Conservation (phyloP, 2,888 invertebrate species). For the Automeris io region DNA sequence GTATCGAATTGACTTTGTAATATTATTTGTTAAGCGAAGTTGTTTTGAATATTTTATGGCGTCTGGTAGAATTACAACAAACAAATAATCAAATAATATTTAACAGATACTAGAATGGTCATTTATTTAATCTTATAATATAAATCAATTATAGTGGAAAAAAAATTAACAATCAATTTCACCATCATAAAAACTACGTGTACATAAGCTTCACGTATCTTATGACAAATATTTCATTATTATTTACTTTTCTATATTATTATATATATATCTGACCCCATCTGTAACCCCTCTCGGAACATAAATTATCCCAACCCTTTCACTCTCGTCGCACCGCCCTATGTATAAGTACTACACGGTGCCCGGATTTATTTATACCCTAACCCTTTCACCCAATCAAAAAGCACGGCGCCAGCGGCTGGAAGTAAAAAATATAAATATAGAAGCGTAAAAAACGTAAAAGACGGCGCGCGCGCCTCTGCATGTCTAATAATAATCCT, state of each 20-base stretch:
- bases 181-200: neutral
- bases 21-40: neutral
- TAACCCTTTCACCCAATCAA: slow-evolving; percentile 69
- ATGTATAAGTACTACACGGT: slow-evolving; percentile 33
- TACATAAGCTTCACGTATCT: neutral
- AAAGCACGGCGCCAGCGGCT: slow-evolving; percentile 35
- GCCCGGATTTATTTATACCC: slow-evolving; percentile 56
- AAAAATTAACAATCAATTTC: no score
- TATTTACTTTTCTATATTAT: no score
- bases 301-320: slow-evolving; percentile 57
- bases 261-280: slow-evolving; percentile 44
- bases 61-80: no score
- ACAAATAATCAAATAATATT: no score
- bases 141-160: no score
- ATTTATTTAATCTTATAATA: no score
- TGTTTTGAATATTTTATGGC: neutral
- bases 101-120: no score
- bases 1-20: neutral
- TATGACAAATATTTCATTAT: no score
- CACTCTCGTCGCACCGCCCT: slow-evolving; percentile 41
- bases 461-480: slow-evolving; percentile 53
- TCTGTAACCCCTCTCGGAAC: slow-evolving; percentile 33
- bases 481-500: slow-evolving; percentile 70
- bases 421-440: slow-evolving; percentile 52
- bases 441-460: slow-evolving; percentile 59